Base-by-base conservation (phyloP, 2,113 vertebrate genomes). In the Aspidoscelis tigris region DNA sequence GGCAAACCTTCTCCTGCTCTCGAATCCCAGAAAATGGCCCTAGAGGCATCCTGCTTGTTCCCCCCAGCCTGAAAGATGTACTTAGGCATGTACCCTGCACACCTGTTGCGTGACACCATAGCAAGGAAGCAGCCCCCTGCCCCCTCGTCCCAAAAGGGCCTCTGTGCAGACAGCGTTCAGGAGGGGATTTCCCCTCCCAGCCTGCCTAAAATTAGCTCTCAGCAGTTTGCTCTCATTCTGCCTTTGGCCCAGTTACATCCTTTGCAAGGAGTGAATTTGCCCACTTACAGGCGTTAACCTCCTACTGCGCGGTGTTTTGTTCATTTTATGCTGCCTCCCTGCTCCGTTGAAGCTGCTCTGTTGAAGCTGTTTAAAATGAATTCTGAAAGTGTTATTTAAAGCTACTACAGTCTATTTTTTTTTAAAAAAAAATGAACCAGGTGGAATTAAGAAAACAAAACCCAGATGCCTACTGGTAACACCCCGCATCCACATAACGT, bases 211-310 rank as follows among this genome's bases (percentile, higher is more conserved):
- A 82, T 86, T 78, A 55, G 26, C 64, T 79, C 44, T 41, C 69
- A 77, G 50, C 39, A 14, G 71, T 75, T 78, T 47, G 58, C 61
- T 82, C 68, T 41, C 50, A 77, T 74, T 82, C 76, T 75, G 9
- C 47, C 20, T 58, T 53, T 70, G 0, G 0, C 85, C 0, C 0
- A 78, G 73, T 24, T 84, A 20, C 0, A 0, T 26, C 44, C 4
- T 75, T 80, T 44, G 0, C 53, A 22, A 75, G 44, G 80, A 79
- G 14, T 39, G 4, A 84, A 90, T 71, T 61, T 81, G 83, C 73
- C 76, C 87, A 39, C 83, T 93, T 93, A 39, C 78, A 80, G 71
- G n/a, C 69, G 1, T 89, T 22, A 33, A 80, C 84, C 84, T 85
- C 81, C 83, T 11, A 21, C 73, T 87, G 79, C 9, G 66, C 77